Conservation (phyloP, 2,888 invertebrate genomes). For the Caprella mutica region DNA sequence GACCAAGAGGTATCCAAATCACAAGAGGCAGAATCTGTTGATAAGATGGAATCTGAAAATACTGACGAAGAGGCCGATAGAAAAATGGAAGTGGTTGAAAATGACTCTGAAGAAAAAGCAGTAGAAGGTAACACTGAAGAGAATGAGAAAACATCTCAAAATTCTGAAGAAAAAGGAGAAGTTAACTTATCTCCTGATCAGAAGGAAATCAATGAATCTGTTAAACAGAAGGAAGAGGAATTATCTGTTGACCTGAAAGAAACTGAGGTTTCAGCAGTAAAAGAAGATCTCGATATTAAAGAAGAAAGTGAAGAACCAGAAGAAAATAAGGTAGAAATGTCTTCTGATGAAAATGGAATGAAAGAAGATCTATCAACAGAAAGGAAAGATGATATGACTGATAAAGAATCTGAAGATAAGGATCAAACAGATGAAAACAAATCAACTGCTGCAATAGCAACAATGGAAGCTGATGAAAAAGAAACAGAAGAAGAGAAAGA, state of each 20-base stretch:
- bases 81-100: constrained; percentile 16
- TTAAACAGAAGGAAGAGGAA: no score
- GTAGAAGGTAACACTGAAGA: constrained; percentile 4
- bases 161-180: background rate
- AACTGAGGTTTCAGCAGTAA: no score
- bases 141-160: constrained; percentile 2
- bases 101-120: constrained; percentile 1
- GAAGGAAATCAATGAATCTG: no score
- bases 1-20: no score
- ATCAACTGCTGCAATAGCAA: constrained; percentile 34
- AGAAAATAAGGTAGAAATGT: constrained; percentile 20
- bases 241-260: no score
- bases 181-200: no score
- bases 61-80: constrained; percentile 9
- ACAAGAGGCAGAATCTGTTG: no score
- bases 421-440: constrained; percentile 38
- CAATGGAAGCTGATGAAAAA: constrained; percentile 20
- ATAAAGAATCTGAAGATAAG: constrained; percentile 35
- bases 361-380: constrained; percentile 35
- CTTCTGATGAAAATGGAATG: constrained; percentile 25
- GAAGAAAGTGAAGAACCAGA: constrained; percentile 20
- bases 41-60: no score
- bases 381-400: constrained; percentile 29
- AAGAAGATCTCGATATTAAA: no score
- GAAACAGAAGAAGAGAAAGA: constrained; percentile 11